Conservation (phyloP, 1,140 invertebrate genomes). For the Oncopodura yosiiana region DNA sequence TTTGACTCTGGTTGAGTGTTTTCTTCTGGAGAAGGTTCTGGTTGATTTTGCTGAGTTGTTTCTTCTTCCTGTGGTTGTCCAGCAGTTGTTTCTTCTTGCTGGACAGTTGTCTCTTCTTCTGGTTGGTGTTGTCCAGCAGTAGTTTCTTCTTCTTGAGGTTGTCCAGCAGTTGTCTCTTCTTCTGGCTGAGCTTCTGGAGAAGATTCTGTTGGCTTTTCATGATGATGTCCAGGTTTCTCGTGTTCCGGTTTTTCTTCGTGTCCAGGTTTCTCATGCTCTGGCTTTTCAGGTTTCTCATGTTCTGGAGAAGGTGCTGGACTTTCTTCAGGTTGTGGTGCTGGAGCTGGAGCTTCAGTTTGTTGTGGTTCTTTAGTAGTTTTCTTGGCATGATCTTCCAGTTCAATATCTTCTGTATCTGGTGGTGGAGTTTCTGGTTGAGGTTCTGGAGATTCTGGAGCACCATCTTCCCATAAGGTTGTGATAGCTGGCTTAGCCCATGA, state of each 20-base stretch:
- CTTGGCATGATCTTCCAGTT: too few relatives aligned
- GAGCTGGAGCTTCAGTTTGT: too few relatives aligned
- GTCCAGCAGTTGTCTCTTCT: not conserved
- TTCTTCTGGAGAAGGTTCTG: not conserved
- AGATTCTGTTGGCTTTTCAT: not conserved
- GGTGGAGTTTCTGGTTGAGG: too few relatives aligned
- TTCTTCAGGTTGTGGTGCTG: too few relatives aligned
- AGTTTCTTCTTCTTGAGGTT: not conserved
- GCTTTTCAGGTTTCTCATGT: not conserved
- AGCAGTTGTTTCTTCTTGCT: not conserved
- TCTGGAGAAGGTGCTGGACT: too few relatives aligned
- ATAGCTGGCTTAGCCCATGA: too few relatives aligned
- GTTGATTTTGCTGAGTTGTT: not conserved
- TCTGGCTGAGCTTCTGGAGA: not conserved
- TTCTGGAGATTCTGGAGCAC: too few relatives aligned
- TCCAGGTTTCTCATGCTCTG: not conserved
- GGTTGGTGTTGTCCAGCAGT: not conserved
- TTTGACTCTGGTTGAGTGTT: not conserved
- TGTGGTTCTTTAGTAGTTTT: too few relatives aligned
- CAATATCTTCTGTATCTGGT: too few relatives aligned
- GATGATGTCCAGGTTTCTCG: not conserved
- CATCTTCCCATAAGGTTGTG: too few relatives aligned
- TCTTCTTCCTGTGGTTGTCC: not conserved
- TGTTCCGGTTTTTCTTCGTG: not conserved
- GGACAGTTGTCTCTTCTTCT: not conserved